These are phyloP conservation scores for Ischnura elegans DNA, from an alignment of 2,888 invertebrate species.

Conservation along the genomic window DNA sequence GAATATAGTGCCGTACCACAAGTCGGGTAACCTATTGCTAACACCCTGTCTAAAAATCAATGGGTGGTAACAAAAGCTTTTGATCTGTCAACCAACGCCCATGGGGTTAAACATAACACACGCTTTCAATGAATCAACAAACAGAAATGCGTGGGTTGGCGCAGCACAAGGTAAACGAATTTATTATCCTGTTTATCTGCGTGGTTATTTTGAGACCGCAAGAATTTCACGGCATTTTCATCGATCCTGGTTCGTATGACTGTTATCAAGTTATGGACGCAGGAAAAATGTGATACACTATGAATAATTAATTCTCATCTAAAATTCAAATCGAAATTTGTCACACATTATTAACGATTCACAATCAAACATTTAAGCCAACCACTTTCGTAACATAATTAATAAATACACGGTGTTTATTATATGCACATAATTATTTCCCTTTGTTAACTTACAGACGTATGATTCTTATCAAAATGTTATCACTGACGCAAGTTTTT, in stretches of 20 bases:
- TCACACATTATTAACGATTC: not conserved
- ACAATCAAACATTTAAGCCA: not conserved
- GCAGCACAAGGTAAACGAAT: not conserved
- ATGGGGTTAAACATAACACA: not conserved
- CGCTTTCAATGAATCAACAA: not conserved
- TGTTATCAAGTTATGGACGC: not conserved
- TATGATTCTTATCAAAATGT: not conserved
- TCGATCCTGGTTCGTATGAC: not conserved
- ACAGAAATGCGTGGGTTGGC: not conserved
- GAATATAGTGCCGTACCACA: too few relatives aligned
- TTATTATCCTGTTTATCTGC: not conserved
- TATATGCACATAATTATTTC: not conserved
- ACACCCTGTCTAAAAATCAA: too few relatives aligned
- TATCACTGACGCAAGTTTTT: too few relatives aligned
- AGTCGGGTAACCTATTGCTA: too few relatives aligned
- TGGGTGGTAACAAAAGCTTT: too few relatives aligned
- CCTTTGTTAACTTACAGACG: not conserved
- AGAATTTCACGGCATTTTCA: not conserved
- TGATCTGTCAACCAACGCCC: too few relatives aligned
- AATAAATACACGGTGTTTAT: not conserved
- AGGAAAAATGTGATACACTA: not conserved
- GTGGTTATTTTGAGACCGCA: not conserved
- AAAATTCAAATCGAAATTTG: not conserved
- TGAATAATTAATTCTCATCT: not conserved
- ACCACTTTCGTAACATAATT: not conserved